A percentile compares a stretch with the other conserved stretches of the same genome.
phyloP scores from a whole-genome alignment of 1,140 invertebrate species.

The Probaryconus sp. region DNA sequence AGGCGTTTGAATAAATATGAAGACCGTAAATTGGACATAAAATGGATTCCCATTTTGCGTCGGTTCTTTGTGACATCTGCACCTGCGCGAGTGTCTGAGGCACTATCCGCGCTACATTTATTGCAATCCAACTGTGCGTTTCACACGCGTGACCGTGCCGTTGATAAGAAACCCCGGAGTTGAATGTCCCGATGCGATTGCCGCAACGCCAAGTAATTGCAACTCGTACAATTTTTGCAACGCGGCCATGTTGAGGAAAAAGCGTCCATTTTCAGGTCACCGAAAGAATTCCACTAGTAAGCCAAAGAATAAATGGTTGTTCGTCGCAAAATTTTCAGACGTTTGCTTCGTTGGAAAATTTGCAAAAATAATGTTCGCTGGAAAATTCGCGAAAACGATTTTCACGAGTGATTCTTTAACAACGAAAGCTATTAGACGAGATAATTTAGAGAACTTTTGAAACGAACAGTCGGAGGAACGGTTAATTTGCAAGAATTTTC shows the following conservation, averaged over 20 bases:
- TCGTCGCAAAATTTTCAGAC: too few relatives aligned
- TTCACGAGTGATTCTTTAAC: too few relatives aligned
- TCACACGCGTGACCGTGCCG: slow-evolving; percentile 35
- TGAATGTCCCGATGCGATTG: slow-evolving; percentile 39
- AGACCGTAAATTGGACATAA: slow-evolving; percentile 25
- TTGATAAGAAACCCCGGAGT: slow-evolving; percentile 41
- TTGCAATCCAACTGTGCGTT: slow-evolving; percentile 31
- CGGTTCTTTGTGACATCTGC: slow-evolving; percentile 26
- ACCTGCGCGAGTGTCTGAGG: slow-evolving; percentile 18
- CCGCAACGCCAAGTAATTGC: slow-evolving; percentile 19
- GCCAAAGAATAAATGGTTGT: too few relatives aligned
- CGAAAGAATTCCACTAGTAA: too few relatives aligned
- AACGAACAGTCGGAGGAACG: too few relatives aligned
- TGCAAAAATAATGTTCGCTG: too few relatives aligned
- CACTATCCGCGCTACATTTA: slow-evolving; percentile 35
- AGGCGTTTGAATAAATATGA: slow-evolving; percentile 10
- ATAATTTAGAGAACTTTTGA: too few relatives aligned
- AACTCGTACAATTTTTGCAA: slow-evolving; percentile 22
- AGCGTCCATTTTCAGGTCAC: slow-evolving; percentile 4
- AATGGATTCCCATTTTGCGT: slow-evolving; percentile 10
- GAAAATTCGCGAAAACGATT: too few relatives aligned
- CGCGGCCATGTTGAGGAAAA: slow-evolving; percentile 2
- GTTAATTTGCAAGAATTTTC: too few relatives aligned
- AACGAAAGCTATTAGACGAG: too few relatives aligned
- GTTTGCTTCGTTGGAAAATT: too few relatives aligned